A percentile compares a stretch with the other conserved stretches of the same genome.
These are phyloP conservation scores for Cryptoblepharus egeriae DNA, from an alignment of 2,797 vertebrate genomes.

Conservation along the genomic window DNA sequence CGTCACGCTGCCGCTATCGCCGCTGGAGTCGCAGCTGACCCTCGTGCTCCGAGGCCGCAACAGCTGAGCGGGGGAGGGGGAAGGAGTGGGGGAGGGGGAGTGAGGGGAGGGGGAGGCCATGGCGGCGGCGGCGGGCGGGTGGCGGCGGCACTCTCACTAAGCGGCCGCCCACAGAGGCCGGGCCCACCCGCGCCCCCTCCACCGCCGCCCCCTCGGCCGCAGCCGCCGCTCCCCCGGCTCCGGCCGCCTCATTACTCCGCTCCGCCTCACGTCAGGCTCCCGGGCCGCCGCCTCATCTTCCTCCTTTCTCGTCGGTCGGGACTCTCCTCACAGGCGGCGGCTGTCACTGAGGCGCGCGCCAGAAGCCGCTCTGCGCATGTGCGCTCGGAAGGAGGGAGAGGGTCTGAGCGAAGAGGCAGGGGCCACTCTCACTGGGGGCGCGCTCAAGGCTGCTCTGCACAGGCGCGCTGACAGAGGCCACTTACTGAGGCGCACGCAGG, in stretches of 20 bases:
- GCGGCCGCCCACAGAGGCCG: not conserved
- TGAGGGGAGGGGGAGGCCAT: slow-evolving; percentile 23
- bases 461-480: slow-evolving; percentile 2
- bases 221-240: not conserved
- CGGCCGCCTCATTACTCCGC: slow-evolving; percentile 2
- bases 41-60: slow-evolving; percentile 89
- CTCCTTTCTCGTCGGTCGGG: not conserved
- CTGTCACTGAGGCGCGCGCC: not conserved
- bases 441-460: not conserved
- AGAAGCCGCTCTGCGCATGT: not conserved
- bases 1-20: slow-evolving; percentile 85
- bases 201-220: not conserved
- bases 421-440: slow-evolving; percentile 12
- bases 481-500: too few relatives aligned
- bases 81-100: slow-evolving; percentile 51
- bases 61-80: slow-evolving; percentile 90
- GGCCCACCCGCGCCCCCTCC: not conserved
- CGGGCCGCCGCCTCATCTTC: not conserved
- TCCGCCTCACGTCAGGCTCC: not conserved
- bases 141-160: not conserved
- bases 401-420: too few relatives aligned
- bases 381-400: not conserved
- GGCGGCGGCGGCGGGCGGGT: too few relatives aligned
- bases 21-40: slow-evolving; percentile 90
- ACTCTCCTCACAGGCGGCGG: not conserved